Percentiles rank a stretch among this genome's conserved stretches.
Evolutionary conservation across 2,797 vertebrate species (phyloP).

Genomic region (Arnoldichthys spilopterus): DNA sequence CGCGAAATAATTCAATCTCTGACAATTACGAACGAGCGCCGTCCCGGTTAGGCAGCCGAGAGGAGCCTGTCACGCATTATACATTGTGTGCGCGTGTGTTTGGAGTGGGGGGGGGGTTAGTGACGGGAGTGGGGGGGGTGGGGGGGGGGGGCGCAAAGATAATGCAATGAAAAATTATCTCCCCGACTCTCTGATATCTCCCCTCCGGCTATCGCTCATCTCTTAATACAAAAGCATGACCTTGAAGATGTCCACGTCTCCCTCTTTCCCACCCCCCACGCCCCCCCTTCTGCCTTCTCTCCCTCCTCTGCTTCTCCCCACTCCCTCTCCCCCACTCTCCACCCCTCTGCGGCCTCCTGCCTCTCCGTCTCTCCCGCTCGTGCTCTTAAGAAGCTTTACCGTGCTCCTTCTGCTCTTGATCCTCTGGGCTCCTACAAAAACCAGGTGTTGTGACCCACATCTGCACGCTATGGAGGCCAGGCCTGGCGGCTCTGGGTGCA

Average conservation of each 20-base stretch:
- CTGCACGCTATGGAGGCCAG: not conserved
- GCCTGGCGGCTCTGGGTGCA: not conserved
- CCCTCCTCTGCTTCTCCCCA: not conserved
- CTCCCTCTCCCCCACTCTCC: conserved; percentile 27
- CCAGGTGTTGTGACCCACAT: conserved; percentile 3
- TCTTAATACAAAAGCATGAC: conserved; percentile 54
- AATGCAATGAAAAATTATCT: conserved; percentile 70
- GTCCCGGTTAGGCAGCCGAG: conserved; percentile 49
- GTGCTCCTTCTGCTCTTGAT: not conserved
- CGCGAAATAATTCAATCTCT: conserved; percentile 51
- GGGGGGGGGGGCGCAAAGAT: conserved; percentile 45
- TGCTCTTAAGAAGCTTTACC: not conserved
- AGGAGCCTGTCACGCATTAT: conserved; percentile 40
- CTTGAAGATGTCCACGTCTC: conserved; percentile 62
- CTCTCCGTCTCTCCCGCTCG: not conserved
- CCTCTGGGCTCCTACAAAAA: not conserved
- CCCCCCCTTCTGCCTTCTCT: not conserved
- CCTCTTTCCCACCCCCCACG: not conserved
- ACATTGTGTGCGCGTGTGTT: conserved; percentile 18
- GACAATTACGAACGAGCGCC: conserved; percentile 56
- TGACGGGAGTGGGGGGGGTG: not conserved
- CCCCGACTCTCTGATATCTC: conserved; percentile 58
- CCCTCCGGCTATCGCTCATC: conserved; percentile 62
- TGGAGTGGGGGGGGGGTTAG: not conserved
- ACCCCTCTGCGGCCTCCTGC: not conserved